phyloP scores from a whole-genome alignment of 2,888 invertebrate species.

The Eupelmus urozonus region DNA sequence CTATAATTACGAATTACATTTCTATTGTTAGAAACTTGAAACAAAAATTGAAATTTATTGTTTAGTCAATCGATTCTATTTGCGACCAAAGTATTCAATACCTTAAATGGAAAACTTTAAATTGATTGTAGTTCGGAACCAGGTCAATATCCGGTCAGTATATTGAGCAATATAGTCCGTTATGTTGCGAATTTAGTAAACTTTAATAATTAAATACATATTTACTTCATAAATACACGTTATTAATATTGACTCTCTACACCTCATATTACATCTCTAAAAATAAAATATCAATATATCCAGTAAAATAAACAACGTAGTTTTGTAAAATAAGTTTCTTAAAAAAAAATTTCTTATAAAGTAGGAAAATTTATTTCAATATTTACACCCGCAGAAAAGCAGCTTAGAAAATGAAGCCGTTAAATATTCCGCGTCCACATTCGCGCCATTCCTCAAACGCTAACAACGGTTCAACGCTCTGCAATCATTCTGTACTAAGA shows the following conservation, averaged over 20 bases:
- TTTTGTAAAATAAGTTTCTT: no score
- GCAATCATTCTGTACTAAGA: conserved; percentile 57
- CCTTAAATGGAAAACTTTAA: conserved; percentile 41
- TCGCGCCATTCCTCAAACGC: conserved; percentile 41
- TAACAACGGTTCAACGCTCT: conserved; percentile 58
- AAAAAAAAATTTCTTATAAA: no score
- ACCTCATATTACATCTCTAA: no score
- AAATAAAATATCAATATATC: no score
- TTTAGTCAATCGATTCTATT: conserved; percentile 21
- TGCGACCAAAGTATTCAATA: conserved; percentile 3
- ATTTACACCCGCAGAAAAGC: no score
- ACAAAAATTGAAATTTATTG: neutral
- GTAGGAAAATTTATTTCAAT: no score
- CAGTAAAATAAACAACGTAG: no score
- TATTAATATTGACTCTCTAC: neutral
- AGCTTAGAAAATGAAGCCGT: no score
- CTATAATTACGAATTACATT: no score
- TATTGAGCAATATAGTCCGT: conserved; percentile 11
- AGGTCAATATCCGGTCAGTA: conserved; percentile 39
- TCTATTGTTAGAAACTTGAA: no score
- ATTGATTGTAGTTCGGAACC: conserved; percentile 26
- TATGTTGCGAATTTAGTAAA: conserved; percentile 2
- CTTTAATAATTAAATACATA: conserved; percentile 37
- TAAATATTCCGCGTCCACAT: no score
- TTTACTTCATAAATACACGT: neutral